Evolutionary conservation across 2,797 vertebrate genomes (phyloP).

Genomic region (Pangasius larnaudii): DNA sequence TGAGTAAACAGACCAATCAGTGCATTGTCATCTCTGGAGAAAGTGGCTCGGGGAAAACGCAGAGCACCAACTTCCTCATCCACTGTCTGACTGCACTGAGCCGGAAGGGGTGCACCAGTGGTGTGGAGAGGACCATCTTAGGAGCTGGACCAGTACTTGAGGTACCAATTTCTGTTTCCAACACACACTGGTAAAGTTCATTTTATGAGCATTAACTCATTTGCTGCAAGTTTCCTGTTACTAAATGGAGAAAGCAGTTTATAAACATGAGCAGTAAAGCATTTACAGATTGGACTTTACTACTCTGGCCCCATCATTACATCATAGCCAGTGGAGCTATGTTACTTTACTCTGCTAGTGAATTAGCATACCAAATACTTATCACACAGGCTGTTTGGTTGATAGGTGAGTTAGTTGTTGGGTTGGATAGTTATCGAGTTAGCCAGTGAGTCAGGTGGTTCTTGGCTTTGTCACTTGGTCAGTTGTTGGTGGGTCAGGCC

Average conservation of each 20-base stretch:
- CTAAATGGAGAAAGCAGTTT: background rate
- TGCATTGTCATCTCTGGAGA: conserved; percentile 93
- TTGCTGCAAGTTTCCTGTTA: background rate
- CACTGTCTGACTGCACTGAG: conserved; percentile 94
- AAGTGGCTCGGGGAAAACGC: conserved; percentile 94
- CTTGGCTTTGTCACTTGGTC: background rate
- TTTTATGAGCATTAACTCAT: background rate
- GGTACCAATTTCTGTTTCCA: conserved; percentile 72
- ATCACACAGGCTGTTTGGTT: background rate
- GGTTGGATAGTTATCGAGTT: background rate
- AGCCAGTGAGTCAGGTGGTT: background rate
- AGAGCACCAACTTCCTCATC: conserved; percentile 94
- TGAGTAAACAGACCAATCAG: conserved; percentile 84
- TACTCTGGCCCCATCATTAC: too few relatives aligned
- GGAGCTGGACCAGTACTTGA: conserved; percentile 92
- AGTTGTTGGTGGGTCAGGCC: background rate
- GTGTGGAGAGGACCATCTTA: conserved; percentile 90
- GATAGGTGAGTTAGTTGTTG: background rate
- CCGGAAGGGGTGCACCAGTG: conserved; percentile 87
- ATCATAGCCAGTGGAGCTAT: background rate
- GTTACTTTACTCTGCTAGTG: too few relatives aligned
- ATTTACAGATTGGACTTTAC: conserved; percentile 2
- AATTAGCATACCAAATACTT: background rate
- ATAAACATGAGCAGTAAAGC: background rate
- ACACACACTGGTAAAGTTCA: background rate